Base-by-base conservation (phyloP, 2,797 vertebrate species). In the Smutsia gigantea region DNA sequence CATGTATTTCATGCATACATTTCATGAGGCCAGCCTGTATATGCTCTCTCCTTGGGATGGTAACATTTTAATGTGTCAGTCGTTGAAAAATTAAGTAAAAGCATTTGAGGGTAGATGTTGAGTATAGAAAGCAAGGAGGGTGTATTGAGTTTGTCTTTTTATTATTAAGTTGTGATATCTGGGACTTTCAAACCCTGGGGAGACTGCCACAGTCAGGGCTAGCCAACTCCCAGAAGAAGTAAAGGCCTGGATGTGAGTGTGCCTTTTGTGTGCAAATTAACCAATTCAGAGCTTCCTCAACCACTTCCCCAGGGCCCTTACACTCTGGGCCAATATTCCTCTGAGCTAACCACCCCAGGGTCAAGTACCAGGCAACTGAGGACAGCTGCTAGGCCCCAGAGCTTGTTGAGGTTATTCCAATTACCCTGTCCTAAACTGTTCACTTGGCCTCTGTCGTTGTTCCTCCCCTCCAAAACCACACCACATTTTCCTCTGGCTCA, bases 121-220 rank as follows among this genome's bases (percentile, higher is more conserved):
- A 93, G 18, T 59, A 61, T 34, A 75, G 51, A 46, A 82, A 92
- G n/a, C 27, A 92, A 87, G 15, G 39, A 72, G 18, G 5, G 14
- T 25, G 1, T 61, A 17, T 83, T 27, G 74, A 53, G 18, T 21
- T 21, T 31, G 21, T 29, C 8, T 46, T 72, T 85, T 61, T 37
- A 29, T 75, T 72, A 55, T 90, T n/a, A 66, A 0, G 17, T 81
- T 39, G 77, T 34, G 19, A 14, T 51, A 17, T n/a, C 27, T 51
- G 19, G n/a, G 39, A 6, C 29, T 90, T 87, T 21, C 10, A 3
- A n/a, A 63, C 2, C 13, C n/a, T 39, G 68, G 6, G 27, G 21
- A 69, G 27, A 66, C 49, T 71, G 7, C 11, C 2, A 11, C 1
- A 31, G 8, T 7, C 11, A 37, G 13, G 27, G 37, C 4, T 34